Conservation (phyloP, 2,888 invertebrate species). For the Strigamia crassipes region DNA sequence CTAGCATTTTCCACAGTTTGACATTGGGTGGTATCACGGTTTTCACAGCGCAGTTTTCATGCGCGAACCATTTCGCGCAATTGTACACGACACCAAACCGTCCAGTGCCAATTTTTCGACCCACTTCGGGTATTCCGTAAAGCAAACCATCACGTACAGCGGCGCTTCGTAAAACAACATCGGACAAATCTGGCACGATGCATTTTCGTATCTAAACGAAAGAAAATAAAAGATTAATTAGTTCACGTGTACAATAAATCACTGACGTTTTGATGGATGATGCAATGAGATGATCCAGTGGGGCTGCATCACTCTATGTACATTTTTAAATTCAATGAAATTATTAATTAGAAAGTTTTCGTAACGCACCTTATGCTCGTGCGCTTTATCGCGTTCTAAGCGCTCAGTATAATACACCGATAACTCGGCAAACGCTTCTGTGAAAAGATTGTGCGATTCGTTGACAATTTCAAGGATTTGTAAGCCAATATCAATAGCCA, state of each 20-base stretch:
- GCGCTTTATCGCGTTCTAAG: constrained; percentile 78
- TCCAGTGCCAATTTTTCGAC: constrained; percentile 69
- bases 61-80: constrained; percentile 75
- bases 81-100: constrained; percentile 89
- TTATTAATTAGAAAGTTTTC: neutral
- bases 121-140: constrained; percentile 65
- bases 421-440: constrained; percentile 71
- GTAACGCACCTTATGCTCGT: constrained; percentile 65
- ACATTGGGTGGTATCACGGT: constrained; percentile 87
- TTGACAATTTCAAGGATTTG: constrained; percentile 66
- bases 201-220: constrained; percentile 68
- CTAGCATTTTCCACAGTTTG: constrained; percentile 84
- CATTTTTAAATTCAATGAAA: neutral
- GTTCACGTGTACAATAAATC: too few relatives aligned
- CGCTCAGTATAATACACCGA: constrained; percentile 72
- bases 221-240: too few relatives aligned
- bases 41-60: constrained; percentile 79
- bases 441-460: constrained; percentile 77
- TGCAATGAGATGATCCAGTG: too few relatives aligned
- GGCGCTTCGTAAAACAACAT: constrained; percentile 79
- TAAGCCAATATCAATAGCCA: constrained; percentile 72
- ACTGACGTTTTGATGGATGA: too few relatives aligned
- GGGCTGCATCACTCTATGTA: neutral
- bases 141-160: constrained; percentile 80
- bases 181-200: constrained; percentile 78